A percentile compares a stretch with the other conserved stretches of the same genome.
Evolutionary conservation across 2,888 invertebrate species (phyloP).

Genomic region (Trimorus sp.): DNA sequence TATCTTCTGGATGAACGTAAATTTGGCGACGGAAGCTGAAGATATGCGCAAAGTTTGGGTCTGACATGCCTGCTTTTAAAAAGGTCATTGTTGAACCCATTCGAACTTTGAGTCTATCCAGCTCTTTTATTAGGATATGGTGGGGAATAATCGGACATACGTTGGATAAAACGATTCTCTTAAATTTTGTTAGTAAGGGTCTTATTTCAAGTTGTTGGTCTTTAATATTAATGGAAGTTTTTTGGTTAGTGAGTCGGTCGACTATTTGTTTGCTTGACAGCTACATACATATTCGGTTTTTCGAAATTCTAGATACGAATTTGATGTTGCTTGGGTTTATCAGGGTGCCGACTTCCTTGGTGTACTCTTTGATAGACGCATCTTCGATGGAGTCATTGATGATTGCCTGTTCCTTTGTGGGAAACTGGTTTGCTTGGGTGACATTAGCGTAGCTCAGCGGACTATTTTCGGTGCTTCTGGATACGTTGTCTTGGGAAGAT

Average conservation of each 20-base stretch:
- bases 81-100: conserved; percentile 58
- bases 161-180: conserved; percentile 62
- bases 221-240: conserved; percentile 30
- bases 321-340: conserved; percentile 6
- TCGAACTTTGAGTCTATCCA: conserved; percentile 45
- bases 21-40: conserved; percentile 64
- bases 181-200: conserved; percentile 48
- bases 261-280: conserved; percentile 35
- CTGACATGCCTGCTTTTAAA: conserved; percentile 56
- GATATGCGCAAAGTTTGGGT: conserved; percentile 50
- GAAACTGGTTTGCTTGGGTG: neutral
- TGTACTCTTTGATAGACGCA: conserved; percentile 5
- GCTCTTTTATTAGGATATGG: conserved; percentile 14
- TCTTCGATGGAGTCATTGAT: conserved; percentile 5
- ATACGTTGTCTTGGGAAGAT: neutral
- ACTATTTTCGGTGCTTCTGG: neutral
- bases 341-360: neutral
- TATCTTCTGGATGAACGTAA: conserved; percentile 58
- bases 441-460: neutral
- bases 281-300: conserved; percentile 45
- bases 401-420: conserved; percentile 15
- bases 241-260: conserved; percentile 20
- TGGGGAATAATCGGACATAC: conserved; percentile 65
- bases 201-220: conserved; percentile 30
- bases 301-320: conserved; percentile 28